Evolutionary conservation across 2,113 vertebrate genomes (phyloP).

Genomic region (Crotalus helleri): DNA sequence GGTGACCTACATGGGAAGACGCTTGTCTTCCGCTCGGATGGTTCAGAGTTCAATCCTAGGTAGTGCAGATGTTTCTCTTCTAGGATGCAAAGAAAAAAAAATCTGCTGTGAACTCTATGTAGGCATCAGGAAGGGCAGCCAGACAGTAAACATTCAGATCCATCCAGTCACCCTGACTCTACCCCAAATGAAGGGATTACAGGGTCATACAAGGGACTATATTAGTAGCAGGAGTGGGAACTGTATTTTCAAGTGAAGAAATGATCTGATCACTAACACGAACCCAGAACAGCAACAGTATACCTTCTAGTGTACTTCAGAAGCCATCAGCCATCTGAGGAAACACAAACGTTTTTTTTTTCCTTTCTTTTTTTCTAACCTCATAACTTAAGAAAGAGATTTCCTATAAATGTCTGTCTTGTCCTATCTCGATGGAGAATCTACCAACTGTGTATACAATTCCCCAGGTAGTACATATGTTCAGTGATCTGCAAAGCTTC

Average conservation of each 20-base stretch:
- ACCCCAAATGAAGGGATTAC: background rate
- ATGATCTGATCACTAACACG: background rate
- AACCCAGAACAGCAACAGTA: background rate
- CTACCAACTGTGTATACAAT: background rate
- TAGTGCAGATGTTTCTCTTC: background rate
- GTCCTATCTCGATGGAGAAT: background rate
- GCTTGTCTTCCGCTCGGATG: background rate
- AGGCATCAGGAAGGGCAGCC: background rate
- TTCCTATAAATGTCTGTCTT: background rate
- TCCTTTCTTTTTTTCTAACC: background rate
- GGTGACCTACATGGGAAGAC: background rate
- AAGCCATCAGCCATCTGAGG: too few relatives aligned
- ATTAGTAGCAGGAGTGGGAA: background rate
- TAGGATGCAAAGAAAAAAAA: background rate
- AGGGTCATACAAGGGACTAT: background rate
- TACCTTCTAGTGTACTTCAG: background rate
- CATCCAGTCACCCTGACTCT: background rate
- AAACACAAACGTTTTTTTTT: background rate
- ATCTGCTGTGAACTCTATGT: background rate
- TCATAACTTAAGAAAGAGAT: background rate
- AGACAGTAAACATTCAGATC: background rate
- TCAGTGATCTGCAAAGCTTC: background rate
- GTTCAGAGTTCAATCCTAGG: background rate
- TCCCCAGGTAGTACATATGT: conserved; percentile 5
- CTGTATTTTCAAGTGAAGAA: background rate